These are phyloP conservation scores for Drosophila navojoa DNA, from an alignment of 1,140 invertebrate genomes.

Conservation along the genomic window DNA sequence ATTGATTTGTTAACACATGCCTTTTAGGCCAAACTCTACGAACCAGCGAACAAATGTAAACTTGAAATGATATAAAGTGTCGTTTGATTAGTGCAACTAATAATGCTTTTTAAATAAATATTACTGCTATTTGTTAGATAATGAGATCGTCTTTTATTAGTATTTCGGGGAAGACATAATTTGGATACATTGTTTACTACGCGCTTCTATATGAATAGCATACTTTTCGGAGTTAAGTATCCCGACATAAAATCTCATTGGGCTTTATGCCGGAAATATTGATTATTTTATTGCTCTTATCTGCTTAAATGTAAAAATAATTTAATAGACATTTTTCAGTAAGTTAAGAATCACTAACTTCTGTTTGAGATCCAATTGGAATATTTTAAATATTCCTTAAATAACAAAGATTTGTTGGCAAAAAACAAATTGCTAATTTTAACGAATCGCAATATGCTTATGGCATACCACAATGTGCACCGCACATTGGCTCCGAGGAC, in stretches of 20 bases:
- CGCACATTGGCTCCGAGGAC: constrained; percentile 89
- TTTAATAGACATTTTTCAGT: no score
- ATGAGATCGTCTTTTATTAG: constrained; percentile 11
- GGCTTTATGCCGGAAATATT: neutral
- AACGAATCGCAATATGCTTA: constrained; percentile 26
- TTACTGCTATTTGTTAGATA: constrained; percentile 70
- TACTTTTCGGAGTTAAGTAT: constrained; percentile 6
- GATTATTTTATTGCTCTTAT: neutral
- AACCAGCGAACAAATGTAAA: constrained; percentile 34
- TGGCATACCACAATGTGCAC: constrained; percentile 71
- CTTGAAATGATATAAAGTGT: constrained; percentile 34
- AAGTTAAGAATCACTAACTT: no score
- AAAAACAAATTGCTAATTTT: neutral
- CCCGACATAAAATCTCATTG: neutral
- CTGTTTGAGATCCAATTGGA: neutral
- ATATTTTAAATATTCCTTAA: constrained; percentile 23
- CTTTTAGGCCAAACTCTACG: constrained; percentile 28
- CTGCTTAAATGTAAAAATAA: neutral
- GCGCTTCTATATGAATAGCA: neutral
- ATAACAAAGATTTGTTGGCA: neutral
- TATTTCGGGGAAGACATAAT: constrained; percentile 22
- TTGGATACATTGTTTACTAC: no score
- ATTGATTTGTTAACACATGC: constrained; percentile 68
- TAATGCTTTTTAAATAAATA: constrained; percentile 61
- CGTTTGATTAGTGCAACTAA: constrained; percentile 41